Percentiles rank a stretch among this genome's conserved stretches.
Conservation (phyloP, 2,888 invertebrate species). For the Synanthedon myopaeformis region DNA sequence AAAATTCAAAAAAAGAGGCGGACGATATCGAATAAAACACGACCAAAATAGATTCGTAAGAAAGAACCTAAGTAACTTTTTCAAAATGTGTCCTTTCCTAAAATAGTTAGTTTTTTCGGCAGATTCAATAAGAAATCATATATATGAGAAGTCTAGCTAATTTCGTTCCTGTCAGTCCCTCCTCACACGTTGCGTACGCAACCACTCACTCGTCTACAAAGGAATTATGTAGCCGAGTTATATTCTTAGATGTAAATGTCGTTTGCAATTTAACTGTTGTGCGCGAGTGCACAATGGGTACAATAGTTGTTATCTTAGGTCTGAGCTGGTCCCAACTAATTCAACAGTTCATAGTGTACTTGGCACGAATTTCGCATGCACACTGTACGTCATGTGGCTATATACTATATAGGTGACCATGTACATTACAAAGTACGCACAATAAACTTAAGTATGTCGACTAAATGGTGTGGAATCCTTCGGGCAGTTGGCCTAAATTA, state of each 20-base stretch:
- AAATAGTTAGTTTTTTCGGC: no score
- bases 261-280: conserved; percentile 21
- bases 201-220: not conserved
- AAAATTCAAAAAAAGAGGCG: no score
- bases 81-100: no score
- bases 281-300: conserved; percentile 19
- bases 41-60: no score
- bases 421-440: not conserved
- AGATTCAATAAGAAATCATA: not conserved
- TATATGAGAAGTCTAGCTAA: not conserved
- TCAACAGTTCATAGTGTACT: conserved; percentile 9
- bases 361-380: not conserved
- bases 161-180: conserved; percentile 30
- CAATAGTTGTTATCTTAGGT: conserved; percentile 21
- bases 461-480: not conserved
- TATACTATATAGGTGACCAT: not conserved
- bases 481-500: not conserved
- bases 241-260: conserved; percentile 18
- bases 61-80: no score
- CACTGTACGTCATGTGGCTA: not conserved
- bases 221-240: conserved; percentile 13
- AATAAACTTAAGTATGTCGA: not conserved
- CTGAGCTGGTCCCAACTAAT: conserved; percentile 2
- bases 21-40: no score
- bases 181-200: conserved; percentile 27